phyloP scores from a whole-genome alignment of 2,888 invertebrate species.

The Agrochola macilenta region DNA sequence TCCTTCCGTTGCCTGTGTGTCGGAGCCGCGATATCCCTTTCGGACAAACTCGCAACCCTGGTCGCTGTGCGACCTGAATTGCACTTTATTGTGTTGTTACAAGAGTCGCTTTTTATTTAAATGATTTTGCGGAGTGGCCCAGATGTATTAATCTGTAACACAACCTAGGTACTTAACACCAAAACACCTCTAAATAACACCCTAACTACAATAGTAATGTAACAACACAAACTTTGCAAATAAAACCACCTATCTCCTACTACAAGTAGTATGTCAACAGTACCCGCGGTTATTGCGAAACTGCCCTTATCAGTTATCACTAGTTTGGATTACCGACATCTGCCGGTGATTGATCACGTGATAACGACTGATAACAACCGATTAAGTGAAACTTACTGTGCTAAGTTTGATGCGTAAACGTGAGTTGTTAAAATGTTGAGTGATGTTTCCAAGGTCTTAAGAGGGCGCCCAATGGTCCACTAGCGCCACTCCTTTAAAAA shows the following conservation, averaged over 20 bases:
- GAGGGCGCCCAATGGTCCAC: too few species aligned
- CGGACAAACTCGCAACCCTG: too few species aligned
- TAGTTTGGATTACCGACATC: slow-evolving; percentile 74
- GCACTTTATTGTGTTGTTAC: too few species aligned
- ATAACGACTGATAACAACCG: slow-evolving; percentile 68
- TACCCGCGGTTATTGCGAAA: slow-evolving; percentile 69
- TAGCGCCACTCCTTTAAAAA: too few species aligned
- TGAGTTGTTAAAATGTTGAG: not conserved
- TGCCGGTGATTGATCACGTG: slow-evolving; percentile 78
- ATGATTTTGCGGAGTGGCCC: too few species aligned
- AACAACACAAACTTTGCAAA: slow-evolving; percentile 42
- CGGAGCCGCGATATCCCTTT: too few species aligned
- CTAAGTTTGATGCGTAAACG: slow-evolving; percentile 6
- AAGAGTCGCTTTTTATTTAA: too few species aligned
- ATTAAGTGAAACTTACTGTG: slow-evolving; percentile 51
- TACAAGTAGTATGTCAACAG: slow-evolving; percentile 60
- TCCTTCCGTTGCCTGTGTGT: too few species aligned
- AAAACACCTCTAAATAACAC: not conserved
- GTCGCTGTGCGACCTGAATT: too few species aligned
- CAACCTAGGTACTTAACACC: not conserved
- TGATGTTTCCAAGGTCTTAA: not conserved
- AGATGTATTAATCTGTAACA: too few species aligned
- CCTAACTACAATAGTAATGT: slow-evolving; percentile 1
- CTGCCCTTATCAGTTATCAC: slow-evolving; percentile 61
- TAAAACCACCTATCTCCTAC: slow-evolving; percentile 40